These are phyloP conservation scores for Pollicipes pollicipes DNA, from an alignment of 1,140 invertebrate genomes.

Conservation along the genomic window DNA sequence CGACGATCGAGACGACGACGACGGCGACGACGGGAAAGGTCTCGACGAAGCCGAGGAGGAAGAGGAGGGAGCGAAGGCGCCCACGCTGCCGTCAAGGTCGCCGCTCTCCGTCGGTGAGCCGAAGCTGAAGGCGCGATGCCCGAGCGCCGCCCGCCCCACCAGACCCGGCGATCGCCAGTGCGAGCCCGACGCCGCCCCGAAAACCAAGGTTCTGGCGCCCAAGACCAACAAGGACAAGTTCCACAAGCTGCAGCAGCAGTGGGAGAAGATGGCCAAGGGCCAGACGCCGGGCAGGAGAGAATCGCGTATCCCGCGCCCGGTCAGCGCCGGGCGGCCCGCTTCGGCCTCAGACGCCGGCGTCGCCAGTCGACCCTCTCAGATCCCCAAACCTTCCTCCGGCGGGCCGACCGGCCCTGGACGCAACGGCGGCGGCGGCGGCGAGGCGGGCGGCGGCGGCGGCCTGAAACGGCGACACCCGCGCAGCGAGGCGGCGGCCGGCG, in stretches of 20 bases:
- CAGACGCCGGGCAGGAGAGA: slow-evolving; percentile 9
- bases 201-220: not conserved
- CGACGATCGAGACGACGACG: slow-evolving; percentile 51
- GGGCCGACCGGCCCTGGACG: too few relatives aligned
- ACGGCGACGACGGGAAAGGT: slow-evolving; percentile 19
- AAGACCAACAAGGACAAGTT: slow-evolving; percentile 37
- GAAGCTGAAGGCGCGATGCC: slow-evolving; percentile 11
- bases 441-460: too few relatives aligned
- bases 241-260: slow-evolving; percentile 60
- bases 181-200: slow-evolving; percentile 11
- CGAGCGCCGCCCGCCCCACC: slow-evolving; percentile 10
- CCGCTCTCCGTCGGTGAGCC: slow-evolving; percentile 6
- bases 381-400: not conserved
- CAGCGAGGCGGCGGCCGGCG: not conserved
- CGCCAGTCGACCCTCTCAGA: slow-evolving; percentile 9
- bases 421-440: too few relatives aligned
- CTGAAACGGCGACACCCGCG: not conserved
- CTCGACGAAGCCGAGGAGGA: slow-evolving; percentile 11
- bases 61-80: slow-evolving; percentile 15
- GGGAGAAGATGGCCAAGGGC: slow-evolving; percentile 46
- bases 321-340: slow-evolving; percentile 34
- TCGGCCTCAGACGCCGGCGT: slow-evolving; percentile 11
- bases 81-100: slow-evolving; percentile 16
- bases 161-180: slow-evolving; percentile 14
- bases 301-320: slow-evolving; percentile 49